Evolutionary conservation across 92 coral and sea anemone genomes (phyloP).

Genomic region (Virgularia gustaviana): DNA sequence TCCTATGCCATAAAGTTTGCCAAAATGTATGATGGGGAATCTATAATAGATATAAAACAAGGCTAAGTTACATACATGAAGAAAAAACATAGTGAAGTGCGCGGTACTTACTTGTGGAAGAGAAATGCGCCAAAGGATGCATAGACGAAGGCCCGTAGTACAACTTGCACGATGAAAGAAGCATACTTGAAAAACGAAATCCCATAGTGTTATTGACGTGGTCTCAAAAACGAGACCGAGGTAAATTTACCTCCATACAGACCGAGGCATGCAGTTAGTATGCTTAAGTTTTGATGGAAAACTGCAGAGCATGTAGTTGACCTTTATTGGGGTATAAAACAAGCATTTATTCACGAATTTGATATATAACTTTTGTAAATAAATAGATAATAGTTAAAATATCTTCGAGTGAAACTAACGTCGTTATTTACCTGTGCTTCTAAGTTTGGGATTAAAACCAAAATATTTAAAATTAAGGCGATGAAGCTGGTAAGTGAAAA

Average conservation of each 20-base stretch:
- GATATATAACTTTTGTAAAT: no score
- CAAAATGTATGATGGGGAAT: constrained; percentile 28
- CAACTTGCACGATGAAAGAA: constrained; percentile 32
- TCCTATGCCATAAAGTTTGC: constrained; percentile 12
- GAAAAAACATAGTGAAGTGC: neutral
- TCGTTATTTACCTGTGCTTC: constrained; percentile 16
- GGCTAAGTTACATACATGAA: neutral
- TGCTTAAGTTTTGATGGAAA: no score
- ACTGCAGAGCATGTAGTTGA: no score
- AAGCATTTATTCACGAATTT: no score
- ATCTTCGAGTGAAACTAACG: no score
- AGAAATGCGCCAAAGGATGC: constrained; percentile 22
- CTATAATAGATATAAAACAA: neutral
- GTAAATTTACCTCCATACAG: no score
- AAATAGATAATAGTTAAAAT: no score
- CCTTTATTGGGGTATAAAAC: no score
- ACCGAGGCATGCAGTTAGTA: no score
- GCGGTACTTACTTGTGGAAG: constrained; percentile 37
- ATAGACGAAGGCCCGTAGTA: constrained; percentile 14
- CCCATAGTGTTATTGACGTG: neutral
- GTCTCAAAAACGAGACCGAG: neutral
- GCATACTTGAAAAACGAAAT: neutral
- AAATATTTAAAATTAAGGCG: constrained; percentile 15
- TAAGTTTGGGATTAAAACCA: constrained; percentile 14
- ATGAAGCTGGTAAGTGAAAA: constrained; percentile 14